phyloP scores from a whole-genome alignment of 2,888 invertebrate genomes.

The Idaea biselata region DNA sequence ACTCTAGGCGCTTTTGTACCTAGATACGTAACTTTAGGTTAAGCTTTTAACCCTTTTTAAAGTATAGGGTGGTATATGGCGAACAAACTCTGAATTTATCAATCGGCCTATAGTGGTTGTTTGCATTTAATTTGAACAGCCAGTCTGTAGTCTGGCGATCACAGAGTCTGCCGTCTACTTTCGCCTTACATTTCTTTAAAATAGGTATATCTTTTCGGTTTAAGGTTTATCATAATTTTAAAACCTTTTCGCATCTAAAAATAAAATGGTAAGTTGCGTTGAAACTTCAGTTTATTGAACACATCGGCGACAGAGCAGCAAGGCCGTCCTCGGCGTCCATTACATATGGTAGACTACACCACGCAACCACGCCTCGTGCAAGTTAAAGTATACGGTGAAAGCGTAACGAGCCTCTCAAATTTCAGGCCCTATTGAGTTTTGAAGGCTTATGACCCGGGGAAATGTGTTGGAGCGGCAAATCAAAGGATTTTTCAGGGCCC shows the following conservation, averaged over 20 bases:
- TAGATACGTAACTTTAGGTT: no score
- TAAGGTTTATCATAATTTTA: not conserved
- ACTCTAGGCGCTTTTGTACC: no score
- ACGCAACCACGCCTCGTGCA: conserved; percentile 17
- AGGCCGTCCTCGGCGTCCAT: not conserved
- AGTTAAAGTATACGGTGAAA: conserved; percentile 36
- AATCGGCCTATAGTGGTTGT: not conserved
- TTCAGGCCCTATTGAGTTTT: conserved; percentile 67
- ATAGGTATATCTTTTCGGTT: not conserved
- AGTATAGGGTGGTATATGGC: not conserved
- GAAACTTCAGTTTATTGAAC: not conserved
- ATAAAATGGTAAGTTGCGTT: not conserved
- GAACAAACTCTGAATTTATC: not conserved
- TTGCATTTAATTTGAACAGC: not conserved
- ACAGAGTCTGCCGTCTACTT: no score
- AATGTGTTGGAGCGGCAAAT: conserved; percentile 74
- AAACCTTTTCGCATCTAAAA: not conserved
- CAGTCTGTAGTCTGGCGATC: not conserved
- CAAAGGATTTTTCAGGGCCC: conserved; percentile 71
- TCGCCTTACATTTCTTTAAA: no score
- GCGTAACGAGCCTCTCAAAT: conserved; percentile 49
- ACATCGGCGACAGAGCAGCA: not conserved
- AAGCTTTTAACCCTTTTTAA: no score
- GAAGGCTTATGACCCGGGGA: conserved; percentile 62
- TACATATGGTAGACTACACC: not conserved